phyloP scores from a whole-genome alignment of 2,797 vertebrate species.

The Pelobates cultripes region DNA sequence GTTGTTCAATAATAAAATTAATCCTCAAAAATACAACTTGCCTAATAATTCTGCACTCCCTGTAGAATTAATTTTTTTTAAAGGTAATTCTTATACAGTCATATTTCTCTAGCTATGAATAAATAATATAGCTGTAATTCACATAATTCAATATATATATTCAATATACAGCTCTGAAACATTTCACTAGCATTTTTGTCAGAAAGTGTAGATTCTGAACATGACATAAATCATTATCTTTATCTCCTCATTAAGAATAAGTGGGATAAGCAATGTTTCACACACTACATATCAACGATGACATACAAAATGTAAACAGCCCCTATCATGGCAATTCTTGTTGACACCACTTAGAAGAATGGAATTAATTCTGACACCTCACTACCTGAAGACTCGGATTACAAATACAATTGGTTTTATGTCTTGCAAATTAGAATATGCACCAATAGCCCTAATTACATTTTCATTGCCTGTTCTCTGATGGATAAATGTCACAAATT shows the following conservation, averaged over 20 bases:
- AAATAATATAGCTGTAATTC: conserved; percentile 32
- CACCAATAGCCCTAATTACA: conserved; percentile 62
- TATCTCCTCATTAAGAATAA: conserved; percentile 41
- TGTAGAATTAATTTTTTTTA: not conserved
- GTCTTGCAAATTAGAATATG: conserved; percentile 63
- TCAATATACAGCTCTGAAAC: conserved; percentile 11
- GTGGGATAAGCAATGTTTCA: conserved; percentile 56
- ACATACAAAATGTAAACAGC: conserved; percentile 23
- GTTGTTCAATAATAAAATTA: too few relatives aligned
- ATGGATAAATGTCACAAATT: conserved; percentile 48
- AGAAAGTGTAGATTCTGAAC: conserved; percentile 36
- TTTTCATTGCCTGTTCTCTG: conserved; percentile 64
- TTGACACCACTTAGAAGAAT: conserved; percentile 48
- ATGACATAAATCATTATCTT: conserved; percentile 61
- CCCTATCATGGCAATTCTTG: not conserved
- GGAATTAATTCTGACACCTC: conserved; percentile 62
- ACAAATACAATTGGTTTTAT: conserved; percentile 61
- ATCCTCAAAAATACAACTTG: too few relatives aligned
- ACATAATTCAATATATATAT: not conserved
- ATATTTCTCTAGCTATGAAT: not conserved
- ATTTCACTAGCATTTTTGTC: conserved; percentile 44
- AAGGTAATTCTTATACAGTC: conserved; percentile 28
- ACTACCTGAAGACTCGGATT: conserved; percentile 55
- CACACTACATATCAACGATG: conserved; percentile 13
- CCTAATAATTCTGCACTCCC: too few relatives aligned